Conservation (phyloP, 2,888 invertebrate species). For the Charanyca ferruginea region DNA sequence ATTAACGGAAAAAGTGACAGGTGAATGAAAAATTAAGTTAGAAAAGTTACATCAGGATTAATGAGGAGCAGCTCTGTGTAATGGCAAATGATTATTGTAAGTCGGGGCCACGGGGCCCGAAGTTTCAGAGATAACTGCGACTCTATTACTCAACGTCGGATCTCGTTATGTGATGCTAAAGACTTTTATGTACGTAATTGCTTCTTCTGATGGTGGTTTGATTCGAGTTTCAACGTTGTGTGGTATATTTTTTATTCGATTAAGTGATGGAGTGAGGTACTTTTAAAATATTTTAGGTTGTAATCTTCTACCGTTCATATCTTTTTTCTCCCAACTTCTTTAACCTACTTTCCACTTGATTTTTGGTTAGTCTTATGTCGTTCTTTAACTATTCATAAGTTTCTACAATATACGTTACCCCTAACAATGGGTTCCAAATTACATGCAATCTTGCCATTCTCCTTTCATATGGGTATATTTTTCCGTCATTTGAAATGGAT, state of each 20-base stretch:
- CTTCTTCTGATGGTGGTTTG: conserved; percentile 34
- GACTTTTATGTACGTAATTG: conserved; percentile 55
- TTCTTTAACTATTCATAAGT: too few relatives aligned
- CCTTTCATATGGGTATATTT: too few relatives aligned
- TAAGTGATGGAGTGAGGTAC: too few relatives aligned
- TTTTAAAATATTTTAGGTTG: too few relatives aligned
- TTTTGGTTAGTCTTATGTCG: too few relatives aligned
- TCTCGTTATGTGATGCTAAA: conserved; percentile 53
- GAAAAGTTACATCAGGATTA: conserved; percentile 64
- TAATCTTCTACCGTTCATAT: too few relatives aligned
- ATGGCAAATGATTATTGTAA: conserved; percentile 63
- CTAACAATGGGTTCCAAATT: too few relatives aligned
- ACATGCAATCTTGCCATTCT: too few relatives aligned
- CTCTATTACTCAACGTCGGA: conserved; percentile 63
- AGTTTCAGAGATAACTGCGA: conserved; percentile 57
- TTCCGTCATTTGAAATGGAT: too few relatives aligned
- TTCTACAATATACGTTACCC: too few relatives aligned
- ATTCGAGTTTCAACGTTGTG: conserved; percentile 26
- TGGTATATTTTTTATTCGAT: neutral
- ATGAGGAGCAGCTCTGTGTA: conserved; percentile 52
- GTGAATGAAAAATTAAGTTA: conserved; percentile 66
- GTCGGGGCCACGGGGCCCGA: conserved; percentile 41
- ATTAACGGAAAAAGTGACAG: conserved; percentile 56
- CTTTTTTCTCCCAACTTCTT: too few relatives aligned
- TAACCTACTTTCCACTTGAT: too few relatives aligned